Conservation (phyloP, 2,888 invertebrate genomes). For the Nemotelus nigrinus region DNA sequence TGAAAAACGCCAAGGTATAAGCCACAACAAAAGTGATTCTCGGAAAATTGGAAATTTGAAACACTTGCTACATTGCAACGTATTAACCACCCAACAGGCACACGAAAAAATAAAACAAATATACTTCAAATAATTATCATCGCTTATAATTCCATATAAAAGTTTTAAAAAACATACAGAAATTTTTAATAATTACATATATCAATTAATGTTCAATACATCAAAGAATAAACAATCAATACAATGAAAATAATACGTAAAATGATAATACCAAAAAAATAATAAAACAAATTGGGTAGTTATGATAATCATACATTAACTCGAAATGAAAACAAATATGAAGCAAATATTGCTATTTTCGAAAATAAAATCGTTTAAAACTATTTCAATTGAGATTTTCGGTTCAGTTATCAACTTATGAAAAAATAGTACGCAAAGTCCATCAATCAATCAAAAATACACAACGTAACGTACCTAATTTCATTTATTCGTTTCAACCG, state of each 20-base stretch:
- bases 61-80: too few relatives aligned
- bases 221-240: slow-evolving; percentile 25
- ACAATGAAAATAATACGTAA: slow-evolving; percentile 33
- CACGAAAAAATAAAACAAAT: slow-evolving; percentile 12
- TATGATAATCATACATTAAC: slow-evolving; percentile 3
- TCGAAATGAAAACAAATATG: slow-evolving; percentile 20
- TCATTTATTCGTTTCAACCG: neutral
- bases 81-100: too few relatives aligned
- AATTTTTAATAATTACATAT: neutral
- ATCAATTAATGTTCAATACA: slow-evolving; percentile 15
- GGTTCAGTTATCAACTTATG: slow-evolving; percentile 3
- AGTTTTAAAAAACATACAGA: slow-evolving; percentile 23
- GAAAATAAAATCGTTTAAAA: slow-evolving; percentile 12
- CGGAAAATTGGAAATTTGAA: too few relatives aligned
- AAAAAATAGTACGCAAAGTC: slow-evolving; percentile 15
- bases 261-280: slow-evolving; percentile 23
- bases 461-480: neutral
- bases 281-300: neutral
- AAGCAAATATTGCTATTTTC: slow-evolving; percentile 41
- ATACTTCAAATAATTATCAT: slow-evolving; percentile 13
- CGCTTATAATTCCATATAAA: slow-evolving; percentile 42
- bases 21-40: too few relatives aligned
- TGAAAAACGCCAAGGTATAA: too few relatives aligned
- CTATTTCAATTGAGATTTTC: slow-evolving; percentile 23
- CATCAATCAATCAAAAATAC: slow-evolving; percentile 22